A percentile compares a stretch with the other conserved stretches of the same genome.
phyloP scores from a whole-genome alignment of 2,113 vertebrate species.

The Atherinomorus stipes region DNA sequence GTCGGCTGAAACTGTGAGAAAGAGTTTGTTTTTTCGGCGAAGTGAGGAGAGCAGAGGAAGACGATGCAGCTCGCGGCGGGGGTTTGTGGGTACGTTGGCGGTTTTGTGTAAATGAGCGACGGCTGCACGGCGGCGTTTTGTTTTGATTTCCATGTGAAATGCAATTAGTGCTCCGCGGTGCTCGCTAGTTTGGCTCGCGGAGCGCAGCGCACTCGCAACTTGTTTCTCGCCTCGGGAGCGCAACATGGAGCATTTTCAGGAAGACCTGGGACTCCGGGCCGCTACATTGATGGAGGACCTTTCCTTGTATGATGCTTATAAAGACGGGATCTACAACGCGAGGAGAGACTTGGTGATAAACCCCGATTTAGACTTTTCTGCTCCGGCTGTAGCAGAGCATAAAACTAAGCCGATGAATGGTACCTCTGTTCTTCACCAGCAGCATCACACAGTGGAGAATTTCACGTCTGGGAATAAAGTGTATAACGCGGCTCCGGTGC shows the following conservation, averaged over 20 bases:
- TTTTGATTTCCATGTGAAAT: constrained; percentile 83
- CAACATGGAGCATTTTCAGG: constrained; percentile 88
- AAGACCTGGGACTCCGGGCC: constrained; percentile 85
- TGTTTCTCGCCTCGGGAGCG: constrained; percentile 59
- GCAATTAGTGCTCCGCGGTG: constrained; percentile 74
- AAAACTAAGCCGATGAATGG: constrained; percentile 84
- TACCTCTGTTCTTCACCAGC: constrained; percentile 77
- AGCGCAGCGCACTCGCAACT: constrained; percentile 69
- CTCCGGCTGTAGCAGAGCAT: constrained; percentile 71
- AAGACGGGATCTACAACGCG: constrained; percentile 77
- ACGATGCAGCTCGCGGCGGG: constrained; percentile 59
- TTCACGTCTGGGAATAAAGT: constrained; percentile 83
- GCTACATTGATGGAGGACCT: constrained; percentile 88
- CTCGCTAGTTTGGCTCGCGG: constrained; percentile 69
- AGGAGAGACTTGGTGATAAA: constrained; percentile 79
- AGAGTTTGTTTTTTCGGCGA: constrained; percentile 64
- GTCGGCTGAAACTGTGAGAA: constrained; percentile 76
- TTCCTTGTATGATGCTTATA: constrained; percentile 83
- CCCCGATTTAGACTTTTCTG: constrained; percentile 81
- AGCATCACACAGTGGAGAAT: constrained; percentile 81
- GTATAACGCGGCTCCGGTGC: constrained; percentile 79
- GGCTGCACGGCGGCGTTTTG: constrained; percentile 74
- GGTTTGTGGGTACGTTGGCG: constrained; percentile 33
- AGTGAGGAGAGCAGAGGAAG: constrained; percentile 41
- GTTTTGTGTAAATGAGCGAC: constrained; percentile 61